These are phyloP conservation scores for Hylaea fasciaria DNA, from an alignment of 2,888 invertebrate genomes.

Conservation along the genomic window DNA sequence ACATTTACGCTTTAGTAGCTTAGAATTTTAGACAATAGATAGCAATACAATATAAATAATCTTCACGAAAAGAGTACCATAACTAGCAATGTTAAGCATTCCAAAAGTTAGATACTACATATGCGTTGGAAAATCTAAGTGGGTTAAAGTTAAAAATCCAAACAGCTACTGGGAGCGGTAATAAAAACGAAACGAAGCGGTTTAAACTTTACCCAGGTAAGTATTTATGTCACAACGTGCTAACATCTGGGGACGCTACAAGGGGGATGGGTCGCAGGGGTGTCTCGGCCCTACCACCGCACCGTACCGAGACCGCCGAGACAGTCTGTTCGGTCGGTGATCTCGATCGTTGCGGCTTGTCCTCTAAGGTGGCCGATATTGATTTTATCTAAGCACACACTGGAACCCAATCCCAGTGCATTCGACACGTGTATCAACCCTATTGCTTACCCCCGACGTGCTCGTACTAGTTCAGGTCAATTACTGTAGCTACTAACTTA, in stretches of 20 bases:
- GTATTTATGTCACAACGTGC: conserved; percentile 76
- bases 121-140: conserved; percentile 25
- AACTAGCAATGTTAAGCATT: conserved; percentile 21
- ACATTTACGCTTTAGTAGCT: conserved; percentile 28
- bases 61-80: conserved; percentile 8
- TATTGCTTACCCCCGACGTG: conserved; percentile 35
- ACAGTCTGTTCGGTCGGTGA: conserved; percentile 52
- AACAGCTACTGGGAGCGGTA: conserved; percentile 48
- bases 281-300: conserved; percentile 56
- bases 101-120: conserved; percentile 13
- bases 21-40: conserved; percentile 23
- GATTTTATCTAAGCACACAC: conserved; percentile 60
- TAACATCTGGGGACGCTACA: conserved; percentile 68
- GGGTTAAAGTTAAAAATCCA: conserved; percentile 29
- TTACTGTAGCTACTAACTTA: conserved; percentile 36
- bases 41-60: conserved; percentile 11
- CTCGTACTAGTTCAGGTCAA: conserved; percentile 34
- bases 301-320: conserved; percentile 20
- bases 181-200: conserved; percentile 68
- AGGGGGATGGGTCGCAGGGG: conserved; percentile 66
- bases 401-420: conserved; percentile 49
- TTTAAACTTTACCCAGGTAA: conserved; percentile 74
- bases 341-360: conserved; percentile 58
- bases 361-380: conserved; percentile 63
- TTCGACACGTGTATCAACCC: conserved; percentile 36